phyloP scores from a whole-genome alignment of 2,797 vertebrate genomes.

The Brotula barbata region DNA sequence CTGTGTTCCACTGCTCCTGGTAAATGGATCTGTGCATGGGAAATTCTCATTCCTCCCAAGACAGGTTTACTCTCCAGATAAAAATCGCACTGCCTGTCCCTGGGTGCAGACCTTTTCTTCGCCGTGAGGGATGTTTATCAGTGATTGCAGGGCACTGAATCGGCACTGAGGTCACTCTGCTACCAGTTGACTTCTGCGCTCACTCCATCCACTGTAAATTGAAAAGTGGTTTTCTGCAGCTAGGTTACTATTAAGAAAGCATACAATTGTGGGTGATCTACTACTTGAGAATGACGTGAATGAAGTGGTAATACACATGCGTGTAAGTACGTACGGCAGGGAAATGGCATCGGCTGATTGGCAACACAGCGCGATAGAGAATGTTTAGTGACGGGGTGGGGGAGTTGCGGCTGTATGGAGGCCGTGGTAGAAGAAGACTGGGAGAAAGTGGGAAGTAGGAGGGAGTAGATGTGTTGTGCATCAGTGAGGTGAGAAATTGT shows the following conservation, averaged over 20 bases:
- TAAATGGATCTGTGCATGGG: constrained; percentile 44
- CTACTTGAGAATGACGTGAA: background rate
- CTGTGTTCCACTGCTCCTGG: constrained; percentile 29
- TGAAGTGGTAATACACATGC: background rate
- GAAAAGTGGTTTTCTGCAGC: constrained; percentile 36
- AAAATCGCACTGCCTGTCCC: constrained; percentile 49
- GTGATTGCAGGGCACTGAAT: constrained; percentile 46
- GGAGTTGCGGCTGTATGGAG: constrained; percentile 30
- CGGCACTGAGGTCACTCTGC: constrained; percentile 46
- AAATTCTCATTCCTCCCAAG: constrained; percentile 52
- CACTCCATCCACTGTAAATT: constrained; percentile 31
- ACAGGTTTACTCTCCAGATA: constrained; percentile 61
- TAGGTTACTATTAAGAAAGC: constrained; percentile 27
- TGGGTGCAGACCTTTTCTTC: constrained; percentile 49
- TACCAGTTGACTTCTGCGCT: constrained; percentile 24
- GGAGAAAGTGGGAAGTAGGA: constrained; percentile 40
- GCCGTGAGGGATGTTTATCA: constrained; percentile 59
- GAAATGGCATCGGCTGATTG: constrained; percentile 1
- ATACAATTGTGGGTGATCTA: constrained; percentile 19
- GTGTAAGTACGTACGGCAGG: background rate
- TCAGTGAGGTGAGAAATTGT: constrained; percentile 78
- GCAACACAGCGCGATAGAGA: constrained; percentile 2
- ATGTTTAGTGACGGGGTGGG: background rate
- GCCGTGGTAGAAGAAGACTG: constrained; percentile 36
- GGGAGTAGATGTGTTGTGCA: constrained; percentile 63